Evolutionary conservation across 2,888 invertebrate genomes (phyloP), one percentile per base, ranked within the genome.

Genomic region (Uropetala carovei): DNA sequence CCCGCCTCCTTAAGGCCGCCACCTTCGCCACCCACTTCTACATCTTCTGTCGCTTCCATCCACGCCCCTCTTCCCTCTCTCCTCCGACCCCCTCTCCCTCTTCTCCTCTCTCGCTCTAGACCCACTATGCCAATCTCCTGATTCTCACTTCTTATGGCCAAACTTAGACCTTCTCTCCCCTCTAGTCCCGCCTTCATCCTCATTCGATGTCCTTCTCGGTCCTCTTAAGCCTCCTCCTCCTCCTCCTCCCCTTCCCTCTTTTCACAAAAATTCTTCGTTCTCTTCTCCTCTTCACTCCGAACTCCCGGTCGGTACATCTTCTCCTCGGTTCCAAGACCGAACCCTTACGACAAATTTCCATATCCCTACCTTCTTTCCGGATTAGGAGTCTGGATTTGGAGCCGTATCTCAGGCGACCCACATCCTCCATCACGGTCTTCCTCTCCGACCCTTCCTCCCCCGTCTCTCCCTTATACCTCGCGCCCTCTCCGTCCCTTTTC

Each of bases 271-370:
- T 64, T 64, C 43, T 10, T 30, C 43, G 64, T 18, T 43, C 18
- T 57, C 57, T 56, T 18, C 56, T 83, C 57, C 16, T 57, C 83
- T 11, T 64, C 60, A 18, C 86, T 43, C 27, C 64, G 11, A 89
- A 75, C 22, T 75, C 75, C 75, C 75, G 18, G 3, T 27, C 64
- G 86, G 86, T 86, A 58, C 14, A 58, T 57, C 60, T 60, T 43
- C 89, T 64, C 89, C 68, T 89, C 64, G 86, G 43, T 64, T n/a
- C 89, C 43, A 59, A 64, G 86, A 58, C 86, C 60, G n/a, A 89
- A 56, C 89, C 89, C n/a, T 89, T 56, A 68, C 89, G 89, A 89
- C 89, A 89, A 89, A 89, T 89, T 89, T 89, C 89, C 89, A 89
- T 89, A 89, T 89, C 64, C 89, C 89, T 16, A 64, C 89, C 64